These are phyloP conservation scores for Chrysopa pallens DNA, from an alignment of 1,140 invertebrate species.

Conservation along the genomic window DNA sequence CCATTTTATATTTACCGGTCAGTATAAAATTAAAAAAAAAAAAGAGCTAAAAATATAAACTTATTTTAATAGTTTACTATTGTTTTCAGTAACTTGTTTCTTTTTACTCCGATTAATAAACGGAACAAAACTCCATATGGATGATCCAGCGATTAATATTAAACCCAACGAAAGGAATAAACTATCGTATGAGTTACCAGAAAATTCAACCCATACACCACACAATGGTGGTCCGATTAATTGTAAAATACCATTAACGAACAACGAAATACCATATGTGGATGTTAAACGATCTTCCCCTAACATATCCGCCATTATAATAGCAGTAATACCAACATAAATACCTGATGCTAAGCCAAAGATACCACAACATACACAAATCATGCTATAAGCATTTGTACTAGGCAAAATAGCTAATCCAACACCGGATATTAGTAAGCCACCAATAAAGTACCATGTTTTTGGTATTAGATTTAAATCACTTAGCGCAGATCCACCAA, in stretches of 20 bases:
- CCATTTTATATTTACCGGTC: too few species aligned
- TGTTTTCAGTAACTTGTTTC: conserved; percentile 5
- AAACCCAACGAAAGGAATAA: conserved; percentile 53
- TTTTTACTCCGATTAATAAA: conserved; percentile 34
- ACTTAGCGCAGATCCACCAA: conserved; percentile 64
- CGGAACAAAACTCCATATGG: conserved; percentile 55
- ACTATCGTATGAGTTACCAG: conserved; percentile 38
- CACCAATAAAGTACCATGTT: conserved; percentile 62
- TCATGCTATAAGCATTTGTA: conserved; percentile 26
- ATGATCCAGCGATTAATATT: conserved; percentile 49
- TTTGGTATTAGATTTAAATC: conserved; percentile 54
- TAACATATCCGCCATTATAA: conserved; percentile 71
- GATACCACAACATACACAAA: conserved; percentile 48
- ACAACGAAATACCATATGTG: conserved; percentile 68
- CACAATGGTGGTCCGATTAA: conserved; percentile 62
- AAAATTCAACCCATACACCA: conserved; percentile 42
- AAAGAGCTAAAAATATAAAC: too few species aligned
- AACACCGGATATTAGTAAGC: conserved; percentile 54
- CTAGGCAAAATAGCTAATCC: conserved; percentile 49
- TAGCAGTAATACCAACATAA: conserved; percentile 69
- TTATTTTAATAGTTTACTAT: too few species aligned
- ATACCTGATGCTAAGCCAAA: conserved; percentile 69
- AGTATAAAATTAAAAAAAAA: too few species aligned
- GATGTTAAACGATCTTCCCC: conserved; percentile 66
- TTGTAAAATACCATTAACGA: conserved; percentile 65